Percentiles rank a stretch among this genome's conserved stretches.
These are phyloP conservation scores for Catagonus wagneri DNA, from an alignment of 2,113 vertebrate species.

Conservation along the genomic window DNA sequence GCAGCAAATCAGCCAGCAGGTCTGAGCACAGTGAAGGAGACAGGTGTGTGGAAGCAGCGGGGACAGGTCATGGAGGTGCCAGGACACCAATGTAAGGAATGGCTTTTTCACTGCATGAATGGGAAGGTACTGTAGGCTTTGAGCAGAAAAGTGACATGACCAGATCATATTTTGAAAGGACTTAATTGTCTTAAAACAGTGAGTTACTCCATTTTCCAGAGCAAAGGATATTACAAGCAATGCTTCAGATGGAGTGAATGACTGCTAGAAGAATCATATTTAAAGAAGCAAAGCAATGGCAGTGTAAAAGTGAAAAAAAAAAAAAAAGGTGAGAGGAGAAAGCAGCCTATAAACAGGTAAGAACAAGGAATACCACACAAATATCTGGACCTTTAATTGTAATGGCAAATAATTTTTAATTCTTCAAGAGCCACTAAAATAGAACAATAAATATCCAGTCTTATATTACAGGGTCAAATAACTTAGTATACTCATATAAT, in stretches of 20 bases:
- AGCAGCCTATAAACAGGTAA: not conserved
- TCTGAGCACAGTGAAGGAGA: too few relatives aligned
- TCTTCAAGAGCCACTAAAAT: not conserved
- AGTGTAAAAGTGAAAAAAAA: not conserved
- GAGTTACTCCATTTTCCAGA: not conserved
- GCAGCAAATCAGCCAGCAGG: not conserved
- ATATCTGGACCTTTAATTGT: not conserved
- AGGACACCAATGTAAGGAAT: not conserved
- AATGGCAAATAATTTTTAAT: not conserved
- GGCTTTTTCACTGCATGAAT: not conserved
- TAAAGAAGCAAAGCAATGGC: not conserved
- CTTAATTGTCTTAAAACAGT: not conserved
- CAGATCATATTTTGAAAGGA: not conserved
- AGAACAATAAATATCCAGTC: not conserved
- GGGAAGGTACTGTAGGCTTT: not conserved
- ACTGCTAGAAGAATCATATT: not conserved
- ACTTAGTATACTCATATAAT: not conserved
- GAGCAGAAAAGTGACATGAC: not conserved
- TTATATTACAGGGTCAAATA: not conserved
- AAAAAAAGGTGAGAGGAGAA: not conserved
- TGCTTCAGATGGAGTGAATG: not conserved
- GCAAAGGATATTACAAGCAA: not conserved
- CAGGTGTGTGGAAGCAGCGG: rapidly evolving
- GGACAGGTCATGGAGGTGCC: rapidly evolving
- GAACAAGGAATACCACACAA: not conserved